Evolutionary conservation across 2,113 vertebrate species (phyloP).

Genomic region (Odontophorus gujanensis): DNA sequence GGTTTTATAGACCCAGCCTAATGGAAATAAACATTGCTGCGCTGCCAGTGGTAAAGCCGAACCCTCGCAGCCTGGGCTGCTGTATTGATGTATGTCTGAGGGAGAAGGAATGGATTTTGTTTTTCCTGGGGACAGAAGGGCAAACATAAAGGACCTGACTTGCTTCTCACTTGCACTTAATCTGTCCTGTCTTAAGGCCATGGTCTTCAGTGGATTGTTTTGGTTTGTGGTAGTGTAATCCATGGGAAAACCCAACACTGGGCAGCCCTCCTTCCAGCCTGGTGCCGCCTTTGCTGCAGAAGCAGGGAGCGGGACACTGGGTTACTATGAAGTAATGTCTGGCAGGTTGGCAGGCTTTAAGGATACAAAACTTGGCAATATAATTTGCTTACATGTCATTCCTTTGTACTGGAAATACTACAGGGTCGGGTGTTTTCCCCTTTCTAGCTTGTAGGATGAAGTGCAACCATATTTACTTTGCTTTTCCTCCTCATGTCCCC

Average conservation of each 20-base stretch:
- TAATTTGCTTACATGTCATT: background rate
- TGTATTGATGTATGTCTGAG: background rate
- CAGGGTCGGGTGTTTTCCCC: background rate
- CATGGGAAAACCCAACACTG: background rate
- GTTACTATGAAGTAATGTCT: background rate
- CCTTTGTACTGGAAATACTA: slow-evolving; percentile 33
- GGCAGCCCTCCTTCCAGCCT: rapidly evolving
- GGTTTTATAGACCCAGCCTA: slow-evolving; percentile 68
- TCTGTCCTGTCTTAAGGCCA: slow-evolving; percentile 22
- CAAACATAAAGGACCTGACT: background rate
- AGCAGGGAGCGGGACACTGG: background rate
- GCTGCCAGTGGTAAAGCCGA: slow-evolving; percentile 57
- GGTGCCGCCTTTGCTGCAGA: background rate
- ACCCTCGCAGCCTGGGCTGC: slow-evolving; percentile 48
- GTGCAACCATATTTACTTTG: background rate
- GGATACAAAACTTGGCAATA: background rate
- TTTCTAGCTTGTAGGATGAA: slow-evolving; percentile 13
- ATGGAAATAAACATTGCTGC: slow-evolving; percentile 71
- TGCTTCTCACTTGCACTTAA: slow-evolving; percentile 38
- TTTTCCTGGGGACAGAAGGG: slow-evolving; percentile 31
- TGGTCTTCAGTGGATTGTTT: background rate
- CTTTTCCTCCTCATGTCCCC: background rate
- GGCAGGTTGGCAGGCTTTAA: background rate
- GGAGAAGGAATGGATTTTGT: slow-evolving; percentile 16
- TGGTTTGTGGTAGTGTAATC: background rate